Base-by-base conservation (phyloP, 2,888 invertebrate genomes). In the Perizoma affinitatum region DNA sequence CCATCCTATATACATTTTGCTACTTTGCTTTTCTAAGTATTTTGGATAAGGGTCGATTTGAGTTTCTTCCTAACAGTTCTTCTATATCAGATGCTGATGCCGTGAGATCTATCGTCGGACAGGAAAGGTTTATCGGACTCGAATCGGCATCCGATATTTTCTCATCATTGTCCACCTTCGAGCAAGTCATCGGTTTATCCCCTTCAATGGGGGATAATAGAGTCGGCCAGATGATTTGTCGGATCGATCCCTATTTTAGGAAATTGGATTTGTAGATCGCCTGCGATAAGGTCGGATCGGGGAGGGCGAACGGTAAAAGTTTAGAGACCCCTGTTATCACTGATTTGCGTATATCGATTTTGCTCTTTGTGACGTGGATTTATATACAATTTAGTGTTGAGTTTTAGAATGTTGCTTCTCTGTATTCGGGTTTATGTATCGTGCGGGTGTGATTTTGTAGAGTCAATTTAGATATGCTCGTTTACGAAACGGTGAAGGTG, bases 261-360 rank as follows among this genome's bases (percentile, higher is more conserved):
- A 92, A 92, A 93, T 93, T 92, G 93, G 92, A 92, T 93, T 91
- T 93, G 92, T 91, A 91, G 93, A 93, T 92, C 87, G 87, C 75
- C 81, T 78, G 78, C 86, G 92, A 92, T 87, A 88, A 84, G 77
- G 75, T 79, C 67, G 70, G 75, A 62, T 72, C 77, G 71, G 72
- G 74, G 55, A 52, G 62, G 72, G 76, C 73, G 65, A 83, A 80
- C 84, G 86, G 82, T 83, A 83, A 86, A 87, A 87, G 83, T 86
- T 87, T 83, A 78, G 80, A 75, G 79, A 72, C 70, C 78, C 79
- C 80, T 80, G 86, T 88, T 90, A 90, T 90, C 90, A 87, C 87
- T 85, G 89, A 89, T 90, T 89, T 90, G 89, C 87, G 80, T 88
- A 85, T 86, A 90, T 90, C 90, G 90, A 89, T 88, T 88, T 83